Evolutionary conservation across 1,140 invertebrate genomes (phyloP), one percentile per base, ranked within the genome.

Genomic region (Magallana angulata): DNA sequence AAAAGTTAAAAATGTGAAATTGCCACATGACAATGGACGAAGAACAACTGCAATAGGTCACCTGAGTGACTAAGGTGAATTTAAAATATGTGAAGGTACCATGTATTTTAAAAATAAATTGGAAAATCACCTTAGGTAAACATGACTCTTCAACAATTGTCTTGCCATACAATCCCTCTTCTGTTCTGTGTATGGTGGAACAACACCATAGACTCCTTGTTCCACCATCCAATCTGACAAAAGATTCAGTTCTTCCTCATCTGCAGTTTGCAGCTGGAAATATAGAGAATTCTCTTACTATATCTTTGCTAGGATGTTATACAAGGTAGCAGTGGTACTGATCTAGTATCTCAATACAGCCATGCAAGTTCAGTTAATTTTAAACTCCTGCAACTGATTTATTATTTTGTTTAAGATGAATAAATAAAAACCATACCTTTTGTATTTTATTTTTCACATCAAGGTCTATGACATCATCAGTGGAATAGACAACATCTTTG

Each of bases 381-480:
- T 1, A 64, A 64, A 64, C 60, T n/a, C 60, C 14, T 16, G 11
- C 60, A 18, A 64, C 60, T 64, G 11, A n/a, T 64, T 64, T 64
- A 14, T 64, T 16, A n/a, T 64, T 64, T 16, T 64, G 14, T 64
- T 64, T 64, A 16, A 64, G 14, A 64, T 64, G 16, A 64, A 64
- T 64, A 64, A 64, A 64, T 48, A 48, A 48, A 48, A 48, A 48
- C 2, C 7, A 64, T 64, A 64, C 60, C 60, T 64, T 64, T 1
- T 64, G 60, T 64, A 64, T 64, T 64, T 64, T 64, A 64, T 64
- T 64, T 64, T 16, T 64, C 16, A 64, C 60, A 64, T 64, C 60
- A 64, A 64, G 60, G 60, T 64, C 60, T 64, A 64, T 64, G 60
- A 64, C 60, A 64, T 64, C 60, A 64, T 64, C 60, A n/a, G 18